phyloP scores from a whole-genome alignment of 2,888 invertebrate species.

The Scaptomyza tumidula region DNA sequence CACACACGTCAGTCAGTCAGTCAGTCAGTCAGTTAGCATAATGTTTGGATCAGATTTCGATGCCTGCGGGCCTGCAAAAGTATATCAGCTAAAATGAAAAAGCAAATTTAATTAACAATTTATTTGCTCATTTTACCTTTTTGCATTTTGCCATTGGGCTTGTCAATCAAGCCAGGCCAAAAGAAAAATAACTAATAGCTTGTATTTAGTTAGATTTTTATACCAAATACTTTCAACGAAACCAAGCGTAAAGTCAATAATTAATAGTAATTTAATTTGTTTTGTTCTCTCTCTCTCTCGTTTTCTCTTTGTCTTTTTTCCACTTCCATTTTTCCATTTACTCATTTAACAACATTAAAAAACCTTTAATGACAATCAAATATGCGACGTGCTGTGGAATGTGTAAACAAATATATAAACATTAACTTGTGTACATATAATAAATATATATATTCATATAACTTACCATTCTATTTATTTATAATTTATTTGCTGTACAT shows the following conservation, averaged over 20 bases:
- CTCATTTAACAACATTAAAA: slow-evolving; percentile 8
- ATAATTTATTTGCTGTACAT: slow-evolving; percentile 23
- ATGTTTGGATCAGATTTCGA: slow-evolving; percentile 14
- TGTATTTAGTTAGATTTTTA: neutral
- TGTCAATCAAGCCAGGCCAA: neutral
- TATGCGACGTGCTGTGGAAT: slow-evolving; percentile 14
- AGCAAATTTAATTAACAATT: slow-evolving; percentile 20
- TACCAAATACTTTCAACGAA: slow-evolving; percentile 1
- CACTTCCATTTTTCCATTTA: slow-evolving; percentile 26
- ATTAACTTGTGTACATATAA: slow-evolving; percentile 2
- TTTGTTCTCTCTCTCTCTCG: slow-evolving; percentile 48
- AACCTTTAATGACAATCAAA: slow-evolving; percentile 5
- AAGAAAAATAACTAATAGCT: too few species aligned
- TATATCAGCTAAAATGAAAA: slow-evolving; percentile 8
- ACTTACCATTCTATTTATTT: slow-evolving; percentile 2
- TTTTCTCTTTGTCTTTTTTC: slow-evolving; percentile 21
- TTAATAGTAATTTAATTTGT: slow-evolving; percentile 56
- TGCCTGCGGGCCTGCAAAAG: slow-evolving; percentile 14
- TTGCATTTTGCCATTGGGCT: neutral
- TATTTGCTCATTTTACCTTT: neutral
- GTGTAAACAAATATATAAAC: slow-evolving; percentile 11
- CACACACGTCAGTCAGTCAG: neutral
- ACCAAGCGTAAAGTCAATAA: slow-evolving; percentile 13
- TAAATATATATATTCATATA: neutral
- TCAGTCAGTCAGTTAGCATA: neutral